Conservation (phyloP, 1,140 invertebrate genomes). For the Patella vulgata region DNA sequence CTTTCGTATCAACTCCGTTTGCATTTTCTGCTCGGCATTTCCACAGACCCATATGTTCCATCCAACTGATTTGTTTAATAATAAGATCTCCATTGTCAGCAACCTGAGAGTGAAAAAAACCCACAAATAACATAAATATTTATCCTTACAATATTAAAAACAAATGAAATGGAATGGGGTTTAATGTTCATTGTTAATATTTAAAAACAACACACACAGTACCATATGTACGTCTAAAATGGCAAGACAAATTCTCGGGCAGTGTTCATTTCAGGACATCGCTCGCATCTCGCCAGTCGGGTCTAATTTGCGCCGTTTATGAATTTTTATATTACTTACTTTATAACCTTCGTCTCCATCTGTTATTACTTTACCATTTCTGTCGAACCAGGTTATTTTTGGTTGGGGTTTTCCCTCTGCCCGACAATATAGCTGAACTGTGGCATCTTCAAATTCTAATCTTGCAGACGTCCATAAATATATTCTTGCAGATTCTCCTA, state of each 20-base stretch:
- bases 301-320: too few species aligned
- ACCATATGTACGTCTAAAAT: not conserved
- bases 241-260: not conserved
- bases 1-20: slow-evolving; percentile 73
- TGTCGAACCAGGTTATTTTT: slow-evolving; percentile 73
- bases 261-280: too few species aligned
- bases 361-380: slow-evolving; percentile 29
- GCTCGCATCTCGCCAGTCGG: too few species aligned
- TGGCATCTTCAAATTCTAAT: slow-evolving; percentile 72
- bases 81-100: slow-evolving; percentile 78
- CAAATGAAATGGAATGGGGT: too few species aligned
- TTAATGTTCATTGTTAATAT: too few species aligned
- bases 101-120: slow-evolving; percentile 65
- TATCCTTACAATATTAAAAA: not conserved
- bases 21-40: slow-evolving; percentile 78
- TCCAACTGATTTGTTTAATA: slow-evolving; percentile 77
- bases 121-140: not conserved
- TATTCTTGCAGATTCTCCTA: slow-evolving; percentile 64
- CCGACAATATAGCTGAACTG: slow-evolving; percentile 77
- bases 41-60: slow-evolving; percentile 81
- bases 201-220: not conserved
- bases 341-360: slow-evolving; percentile 25
- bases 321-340: slow-evolving; percentile 31
- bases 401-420: slow-evolving; percentile 74
- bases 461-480: slow-evolving; percentile 66